Evolutionary conservation across 2,113 vertebrate species (phyloP), one percentile per base, ranked within the genome.

Genomic region (Leptobrachium ailaonicum): DNA sequence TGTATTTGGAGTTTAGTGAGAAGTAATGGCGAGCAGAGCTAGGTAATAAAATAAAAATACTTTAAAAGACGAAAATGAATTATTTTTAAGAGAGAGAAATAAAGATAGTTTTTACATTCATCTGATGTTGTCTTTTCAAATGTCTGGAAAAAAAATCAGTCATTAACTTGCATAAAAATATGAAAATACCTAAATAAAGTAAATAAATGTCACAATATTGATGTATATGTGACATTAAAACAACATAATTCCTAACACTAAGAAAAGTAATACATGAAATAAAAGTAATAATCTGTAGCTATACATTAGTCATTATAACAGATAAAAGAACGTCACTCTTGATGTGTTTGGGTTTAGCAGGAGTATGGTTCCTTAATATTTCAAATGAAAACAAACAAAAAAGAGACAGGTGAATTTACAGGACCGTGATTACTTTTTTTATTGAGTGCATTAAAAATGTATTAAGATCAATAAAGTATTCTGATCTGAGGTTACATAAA

Each of bases 391-490:
- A 60, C 9, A 4, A 60, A 60, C 3, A 60, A 60, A 4, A 60
- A 7, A 60, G 47, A 70, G 44, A 7, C 11, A 6, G 41, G 66
- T 50, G 68, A 14, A 68, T 47, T 70, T 70, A 70, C 68, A 70
- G 6, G 7, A 11, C 45, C 41, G n/a, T 13, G 6, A 45, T 32
- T 70, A 20, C 47, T 70, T 70, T 41, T 44, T 70, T 70, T 40
- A 70, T 70, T 70, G 68, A 13, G 4, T 47, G 45, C 68, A 70
- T 47, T 70, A 70, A 70, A 69, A 47, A 45, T 70, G 44, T 7
- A 70, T 70, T 70, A 70, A 70, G 42, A 70, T 70, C 68, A 70
- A 70, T 70, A 70, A 47, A 45, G 13, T 20, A 70, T 70, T 70
- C 47, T 47, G 68, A 4, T 70, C 43, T 50, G 14, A 70, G 44